Evolutionary conservation across 2,888 invertebrate genomes (phyloP), one percentile per base, ranked within the genome.

Genomic region (Venusia cambrica): DNA sequence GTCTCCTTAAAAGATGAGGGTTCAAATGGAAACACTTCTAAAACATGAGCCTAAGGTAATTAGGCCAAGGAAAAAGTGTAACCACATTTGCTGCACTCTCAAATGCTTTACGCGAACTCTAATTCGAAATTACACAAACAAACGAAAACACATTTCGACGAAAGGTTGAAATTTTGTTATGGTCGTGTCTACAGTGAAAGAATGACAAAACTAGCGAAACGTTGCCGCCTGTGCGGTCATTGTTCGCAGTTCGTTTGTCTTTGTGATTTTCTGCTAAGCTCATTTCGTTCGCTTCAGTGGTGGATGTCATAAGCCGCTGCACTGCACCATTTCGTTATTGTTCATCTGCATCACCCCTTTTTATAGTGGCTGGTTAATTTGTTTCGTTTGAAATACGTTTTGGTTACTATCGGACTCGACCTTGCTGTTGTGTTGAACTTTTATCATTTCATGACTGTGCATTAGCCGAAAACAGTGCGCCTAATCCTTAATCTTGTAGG

Each of bases 251-350:
- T 48, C 45, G 55, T 57, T 64, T 61, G 56, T 59, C 57, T 60
- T 67, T 63, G 58, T 67, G 57, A 62, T 62, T 62, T 64, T 63
- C 54, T 61, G 53, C 49, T 49, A 51, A 51, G 42, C 47, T 53
- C 48, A 51, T 59, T 64, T 62, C 57, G 54, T 62, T 50, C 47
- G 44, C 38, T 32, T 46, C 38, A 37, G 38, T 37, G 31, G 48
- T 45, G 39, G 48, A 43, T 44, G 48, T 53, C 45, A 51, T 33
- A 38, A 44, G 48, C 43, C 51, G 44, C 34, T 44, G 42, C 44
- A 29, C 45, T 38, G 42, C 44, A 29, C 45, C 37, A 18, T 38
- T 38, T 25, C 24, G 28, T 32, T 26, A 29, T 30, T 33, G 20
- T 25, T 34, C 3, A 20, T 35, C 13, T 32, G 27, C 25, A 31